Base-by-base conservation (phyloP, 2,888 invertebrate species). In the Drosophila histrio region DNA sequence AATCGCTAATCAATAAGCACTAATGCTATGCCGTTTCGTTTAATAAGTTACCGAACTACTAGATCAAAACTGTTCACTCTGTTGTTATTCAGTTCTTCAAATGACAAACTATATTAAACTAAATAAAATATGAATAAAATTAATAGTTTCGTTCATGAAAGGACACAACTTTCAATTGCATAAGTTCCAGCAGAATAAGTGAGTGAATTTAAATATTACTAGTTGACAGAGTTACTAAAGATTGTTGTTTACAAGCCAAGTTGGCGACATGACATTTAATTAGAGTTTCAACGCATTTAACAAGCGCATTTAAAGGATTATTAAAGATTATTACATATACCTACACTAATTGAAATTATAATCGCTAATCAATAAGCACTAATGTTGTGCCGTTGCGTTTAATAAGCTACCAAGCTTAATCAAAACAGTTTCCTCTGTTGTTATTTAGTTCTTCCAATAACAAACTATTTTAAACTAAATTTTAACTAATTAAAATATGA, bases 181-280 rank as follows among this genome's bases (percentile, higher is more conserved):
- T 21, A 38, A 38, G 19, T 11, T 38, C n/a, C 52, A 19, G 22
- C 11, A 21, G 8, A 39, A 7, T 17, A 22, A 43, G 6, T n/a
- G 19, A 39, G 6, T 28, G 13, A 7, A 7, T 15, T 7, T 2
- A 17, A 17, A 50, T 17, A 26, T 38, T 34, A 22, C n/a, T 9
- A 6, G 22, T 7, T n/a, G 30, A 28, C 21, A 21, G 28, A 28
- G 44, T 28, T 57, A 49, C 11, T 22, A 44, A 38, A 52, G 32
- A 30, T 39, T 62, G 56, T 49, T 44, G 38, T 26, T 41, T 60
- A 53, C 44, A 38, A 39, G 28, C 13, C 47, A 38, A 24, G 30
- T 50, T 43, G 28, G 44, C 6, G 9, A 15, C 21, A 39, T 28
- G 38, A 11, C 38, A 26, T 9, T 52, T 28, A 52, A 52, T 19